A percentile compares a stretch with the other conserved stretches of the same genome.
Evolutionary conservation across 1,140 invertebrate genomes (phyloP).

Genomic region (Zaprionus davidi): DNA sequence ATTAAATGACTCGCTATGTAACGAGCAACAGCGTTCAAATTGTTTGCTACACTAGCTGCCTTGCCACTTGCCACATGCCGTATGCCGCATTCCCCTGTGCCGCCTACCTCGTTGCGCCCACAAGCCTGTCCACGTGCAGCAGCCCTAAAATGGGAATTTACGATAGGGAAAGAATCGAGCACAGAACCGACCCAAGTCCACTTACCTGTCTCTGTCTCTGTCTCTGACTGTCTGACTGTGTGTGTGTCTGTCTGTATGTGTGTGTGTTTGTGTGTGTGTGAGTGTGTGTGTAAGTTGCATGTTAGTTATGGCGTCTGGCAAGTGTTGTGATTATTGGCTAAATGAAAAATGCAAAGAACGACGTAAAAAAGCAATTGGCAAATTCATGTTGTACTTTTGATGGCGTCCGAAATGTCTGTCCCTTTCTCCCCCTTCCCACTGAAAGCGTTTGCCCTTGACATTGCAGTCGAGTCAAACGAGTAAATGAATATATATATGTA

Average conservation of each 20-base stretch:
- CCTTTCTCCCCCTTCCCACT: neutral
- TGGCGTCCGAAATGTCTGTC: neutral
- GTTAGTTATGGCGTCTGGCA: conserved; percentile 69
- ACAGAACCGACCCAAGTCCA: conserved; percentile 7
- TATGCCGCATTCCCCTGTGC: conserved; percentile 8
- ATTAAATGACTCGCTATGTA: conserved; percentile 79
- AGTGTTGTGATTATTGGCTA: conserved; percentile 77
- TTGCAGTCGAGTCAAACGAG: neutral
- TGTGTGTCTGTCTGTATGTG: neutral
- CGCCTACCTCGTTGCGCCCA: neutral
- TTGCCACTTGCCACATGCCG: conserved; percentile 14
- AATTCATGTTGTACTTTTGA: conserved; percentile 38
- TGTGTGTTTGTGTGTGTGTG: neutral
- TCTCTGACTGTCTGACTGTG: neutral
- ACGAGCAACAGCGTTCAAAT: conserved; percentile 44
- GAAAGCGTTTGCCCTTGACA: conserved; percentile 19
- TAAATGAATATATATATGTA: neutral
- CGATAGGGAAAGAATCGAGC: conserved; percentile 52
- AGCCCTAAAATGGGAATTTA: conserved; percentile 64
- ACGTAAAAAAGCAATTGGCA: conserved; percentile 35
- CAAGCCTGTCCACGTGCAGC: conserved; percentile 7
- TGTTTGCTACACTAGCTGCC: conserved; percentile 39
- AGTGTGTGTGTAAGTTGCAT: conserved; percentile 33
- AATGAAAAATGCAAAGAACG: conserved; percentile 65
- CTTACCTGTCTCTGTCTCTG: conserved; percentile 5